phyloP scores from a whole-genome alignment of 2,797 vertebrate genomes.

The Manis crassicaudata region DNA sequence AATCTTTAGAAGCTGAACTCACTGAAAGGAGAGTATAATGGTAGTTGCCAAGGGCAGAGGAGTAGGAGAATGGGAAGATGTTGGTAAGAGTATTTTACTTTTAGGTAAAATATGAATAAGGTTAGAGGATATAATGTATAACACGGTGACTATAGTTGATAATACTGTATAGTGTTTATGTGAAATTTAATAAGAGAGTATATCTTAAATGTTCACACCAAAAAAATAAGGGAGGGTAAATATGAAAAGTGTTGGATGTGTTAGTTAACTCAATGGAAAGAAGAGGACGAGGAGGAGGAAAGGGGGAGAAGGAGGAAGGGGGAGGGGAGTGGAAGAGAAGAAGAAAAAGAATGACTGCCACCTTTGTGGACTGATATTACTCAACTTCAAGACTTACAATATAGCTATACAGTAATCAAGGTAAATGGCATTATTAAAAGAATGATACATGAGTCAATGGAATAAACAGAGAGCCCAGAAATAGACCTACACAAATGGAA shows the following conservation, averaged over 20 bases:
- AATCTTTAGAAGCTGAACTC: neutral
- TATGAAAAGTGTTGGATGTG: no score
- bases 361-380: neutral
- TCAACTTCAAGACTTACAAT: neutral
- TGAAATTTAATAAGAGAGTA: neutral
- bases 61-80: neutral
- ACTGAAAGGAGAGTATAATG: neutral
- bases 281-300: neutral
- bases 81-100: neutral
- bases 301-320: neutral
- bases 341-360: neutral
- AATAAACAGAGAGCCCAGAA: neutral
- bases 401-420: neutral
- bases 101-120: neutral
- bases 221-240: neutral
- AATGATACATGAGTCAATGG: neutral
- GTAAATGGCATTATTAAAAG: neutral
- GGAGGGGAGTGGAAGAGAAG: no score
- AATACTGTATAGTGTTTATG: no score
- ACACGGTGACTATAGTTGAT: neutral
- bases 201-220: neutral
- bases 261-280: neutral
- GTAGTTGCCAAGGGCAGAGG: neutral
- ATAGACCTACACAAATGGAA: neutral
- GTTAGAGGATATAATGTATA: neutral